These are phyloP conservation scores for Xestia rhomboidea DNA, from an alignment of 2,888 invertebrate genomes.

Conservation along the genomic window DNA sequence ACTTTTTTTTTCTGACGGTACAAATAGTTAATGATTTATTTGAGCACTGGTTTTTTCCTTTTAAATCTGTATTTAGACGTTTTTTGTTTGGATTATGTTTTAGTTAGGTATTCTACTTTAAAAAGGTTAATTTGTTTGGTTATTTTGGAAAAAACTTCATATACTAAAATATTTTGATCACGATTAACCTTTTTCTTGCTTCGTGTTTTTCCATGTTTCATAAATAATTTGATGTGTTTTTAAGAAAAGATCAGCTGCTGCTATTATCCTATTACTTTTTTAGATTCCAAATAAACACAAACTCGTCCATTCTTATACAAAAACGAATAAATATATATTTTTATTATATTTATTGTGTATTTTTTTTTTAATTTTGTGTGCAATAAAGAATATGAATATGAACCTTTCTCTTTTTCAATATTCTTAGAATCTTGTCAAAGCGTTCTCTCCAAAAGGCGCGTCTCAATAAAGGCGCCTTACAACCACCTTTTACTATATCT, in stretches of 20 bases:
- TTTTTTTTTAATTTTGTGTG: too few species aligned
- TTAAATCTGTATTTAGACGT: conserved; percentile 13
- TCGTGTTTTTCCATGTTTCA: neutral
- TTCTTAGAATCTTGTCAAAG: neutral
- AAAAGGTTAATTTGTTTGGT: neutral
- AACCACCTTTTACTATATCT: conserved; percentile 15
- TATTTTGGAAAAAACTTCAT: neutral
- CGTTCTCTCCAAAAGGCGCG: neutral
- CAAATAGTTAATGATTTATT: conserved; percentile 57
- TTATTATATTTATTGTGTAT: too few species aligned
- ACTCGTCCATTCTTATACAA: neutral
- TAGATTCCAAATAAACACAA: neutral
- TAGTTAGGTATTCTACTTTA: neutral
- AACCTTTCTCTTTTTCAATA: neutral
- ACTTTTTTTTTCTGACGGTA: conserved; percentile 60
- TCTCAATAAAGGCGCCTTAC: neutral
- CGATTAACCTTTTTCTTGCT: neutral
- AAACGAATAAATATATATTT: too few species aligned
- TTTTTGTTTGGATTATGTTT: conserved; percentile 12
- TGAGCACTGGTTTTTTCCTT: conserved; percentile 27
- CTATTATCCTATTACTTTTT: neutral
- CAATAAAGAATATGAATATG: too few species aligned
- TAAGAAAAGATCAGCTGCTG: neutral
- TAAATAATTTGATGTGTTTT: neutral
- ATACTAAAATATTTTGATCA: neutral